Evolutionary conservation across 30 jellyfish, hydroid and myxozoan species (phyloP).

Genomic region (Clytia hemisphaerica): DNA sequence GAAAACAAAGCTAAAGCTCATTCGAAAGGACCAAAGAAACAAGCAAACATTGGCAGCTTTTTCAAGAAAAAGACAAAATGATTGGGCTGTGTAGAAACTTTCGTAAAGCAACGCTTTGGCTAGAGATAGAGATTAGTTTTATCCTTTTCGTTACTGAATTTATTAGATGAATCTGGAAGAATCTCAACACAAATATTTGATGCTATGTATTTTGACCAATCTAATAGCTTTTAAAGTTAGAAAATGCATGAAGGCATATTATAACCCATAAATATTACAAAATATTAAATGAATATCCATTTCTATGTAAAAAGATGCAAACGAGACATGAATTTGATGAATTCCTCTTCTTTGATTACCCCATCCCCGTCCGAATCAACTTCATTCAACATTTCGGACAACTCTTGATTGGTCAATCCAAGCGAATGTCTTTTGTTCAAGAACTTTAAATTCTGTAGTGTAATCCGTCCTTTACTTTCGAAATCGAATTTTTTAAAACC

Average conservation of each 20-base stretch:
- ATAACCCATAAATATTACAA: too few species aligned
- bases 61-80: slow-evolving; percentile 2
- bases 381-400: slow-evolving; percentile 5
- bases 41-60: neutral
- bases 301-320: too few species aligned
- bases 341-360: neutral
- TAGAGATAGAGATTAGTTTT: too few species aligned
- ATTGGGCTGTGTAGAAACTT: too few species aligned
- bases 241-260: too few species aligned
- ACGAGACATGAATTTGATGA: neutral
- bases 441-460: slow-evolving; percentile 3
- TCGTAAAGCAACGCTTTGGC: too few species aligned
- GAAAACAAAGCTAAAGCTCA: slow-evolving; percentile 1
- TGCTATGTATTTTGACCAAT: too few species aligned
- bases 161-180: too few species aligned
- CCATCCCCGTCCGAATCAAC: slow-evolving; percentile 15
- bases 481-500: slow-evolving; percentile 8
- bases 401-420: neutral
- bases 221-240: too few species aligned
- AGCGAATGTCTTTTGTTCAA: neutral
- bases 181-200: too few species aligned
- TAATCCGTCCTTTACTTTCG: neutral
- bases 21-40: neutral
- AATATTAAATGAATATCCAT: too few species aligned
- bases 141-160: too few species aligned